A percentile compares a stretch with the other conserved stretches of the same genome.
These are phyloP conservation scores for Dolichallabes microphthalmus DNA, from an alignment of 2,113 vertebrate species.

Conservation along the genomic window DNA sequence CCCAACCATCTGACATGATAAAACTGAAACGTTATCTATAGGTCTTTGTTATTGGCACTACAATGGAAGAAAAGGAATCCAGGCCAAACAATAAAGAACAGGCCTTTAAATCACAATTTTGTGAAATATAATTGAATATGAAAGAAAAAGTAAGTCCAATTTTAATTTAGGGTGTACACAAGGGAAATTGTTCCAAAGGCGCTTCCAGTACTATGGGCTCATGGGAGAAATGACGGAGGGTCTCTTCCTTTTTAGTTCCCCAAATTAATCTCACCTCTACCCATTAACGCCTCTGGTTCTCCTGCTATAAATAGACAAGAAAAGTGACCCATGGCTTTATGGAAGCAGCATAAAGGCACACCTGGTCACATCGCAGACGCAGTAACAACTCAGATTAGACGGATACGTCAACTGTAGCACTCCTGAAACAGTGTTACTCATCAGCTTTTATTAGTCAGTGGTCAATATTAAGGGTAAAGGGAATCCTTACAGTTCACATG, in stretches of 20 bases:
- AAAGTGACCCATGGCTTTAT: constrained; percentile 16
- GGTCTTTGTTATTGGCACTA: background rate
- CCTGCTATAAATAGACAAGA: constrained; percentile 4
- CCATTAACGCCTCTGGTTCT: background rate
- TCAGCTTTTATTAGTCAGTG: constrained; percentile 6
- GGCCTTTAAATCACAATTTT: constrained; percentile 14
- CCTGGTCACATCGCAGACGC: background rate
- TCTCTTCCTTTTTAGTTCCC: background rate
- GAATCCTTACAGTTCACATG: constrained; percentile 9
- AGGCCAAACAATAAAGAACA: constrained; percentile 2
- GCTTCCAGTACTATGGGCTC: background rate
- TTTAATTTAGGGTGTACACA: constrained; percentile 4
- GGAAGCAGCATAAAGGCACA: background rate
- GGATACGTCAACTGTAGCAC: background rate
- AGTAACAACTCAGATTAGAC: background rate
- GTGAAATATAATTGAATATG: constrained; percentile 15
- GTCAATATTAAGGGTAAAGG: background rate
- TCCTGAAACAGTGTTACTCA: constrained; percentile 6
- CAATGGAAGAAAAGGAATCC: constrained; percentile 18
- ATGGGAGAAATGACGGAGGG: constrained; percentile 7
- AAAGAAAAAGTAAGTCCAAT: constrained; percentile 4
- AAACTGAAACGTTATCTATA: constrained; percentile 19
- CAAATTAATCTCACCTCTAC: constrained; percentile 20
- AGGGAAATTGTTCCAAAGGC: background rate
- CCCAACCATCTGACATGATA: constrained; percentile 20